Base-by-base conservation (phyloP, 92 coral and sea anemone genomes). In the Diadumene lineata region DNA sequence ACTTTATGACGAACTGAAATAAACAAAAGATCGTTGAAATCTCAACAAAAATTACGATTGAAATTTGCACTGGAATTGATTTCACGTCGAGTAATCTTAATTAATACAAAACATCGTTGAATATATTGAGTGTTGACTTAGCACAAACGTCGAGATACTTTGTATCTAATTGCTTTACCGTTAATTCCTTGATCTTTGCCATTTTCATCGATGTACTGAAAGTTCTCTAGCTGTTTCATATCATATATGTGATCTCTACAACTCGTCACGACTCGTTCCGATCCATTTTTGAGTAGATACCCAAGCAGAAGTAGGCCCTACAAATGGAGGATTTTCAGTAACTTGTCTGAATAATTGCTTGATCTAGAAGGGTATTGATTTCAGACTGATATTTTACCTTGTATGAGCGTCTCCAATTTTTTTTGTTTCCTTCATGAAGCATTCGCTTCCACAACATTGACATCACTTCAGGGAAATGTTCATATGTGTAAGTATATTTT, bases 181-280 rank as follows among this genome's bases (percentile, higher is more conserved):
- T 94, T 94, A 51, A 94, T 81, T 75, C 98, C 98, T 86, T 94
- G 98, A 71, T 94, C 98, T 87, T 85, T 91, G 76, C 97, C 97
- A 67, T 81, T 87, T 84, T 94, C 98, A 76, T 94, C 98, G 27
- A 81, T 68, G 62, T 73, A 86, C 43, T 79, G 83, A 60, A 84
- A 94, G 69, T 88, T 90, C 73, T 94, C 98, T 65, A 94, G 71
- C 65, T 92, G 97, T 69, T 89, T 84, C 82, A 94, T 81, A 78
- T 94, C 98, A 84, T 94, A 94, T 56, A 94, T 84, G 79, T 94
- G 98, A 70, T 94, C 98, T 31, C 98, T 73, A 4, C 97, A 71
- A 70, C 91, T 94, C 11, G 98, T 94, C 15, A 94, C 97, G 22
- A 94, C 98, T 55, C 98, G 85, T 28, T 94, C 98, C 1, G 98